phyloP scores from a whole-genome alignment of 2,113 vertebrate genomes.

The Vulpes vulpes region DNA sequence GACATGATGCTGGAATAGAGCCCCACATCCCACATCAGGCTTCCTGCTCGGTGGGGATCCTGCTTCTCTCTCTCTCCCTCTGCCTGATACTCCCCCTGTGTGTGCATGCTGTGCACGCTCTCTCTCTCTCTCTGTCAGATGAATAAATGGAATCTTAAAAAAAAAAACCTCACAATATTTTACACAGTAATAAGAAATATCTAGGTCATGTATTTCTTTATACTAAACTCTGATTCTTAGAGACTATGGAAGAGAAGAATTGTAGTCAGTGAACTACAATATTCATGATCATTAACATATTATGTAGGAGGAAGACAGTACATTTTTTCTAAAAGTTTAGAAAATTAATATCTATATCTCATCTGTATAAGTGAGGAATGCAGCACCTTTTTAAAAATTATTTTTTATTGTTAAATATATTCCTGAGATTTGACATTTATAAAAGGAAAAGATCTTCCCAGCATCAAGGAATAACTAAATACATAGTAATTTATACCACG shows the following conservation, averaged over 20 bases:
- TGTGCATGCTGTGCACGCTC: no score
- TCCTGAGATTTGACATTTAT: slow-evolving; percentile 23
- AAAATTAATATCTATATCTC: not conserved
- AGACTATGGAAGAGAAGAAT: not conserved
- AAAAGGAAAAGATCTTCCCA: not conserved
- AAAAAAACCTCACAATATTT: not conserved
- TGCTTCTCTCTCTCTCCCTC: no score
- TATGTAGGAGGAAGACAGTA: not conserved
- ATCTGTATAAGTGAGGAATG: not conserved
- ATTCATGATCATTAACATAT: not conserved
- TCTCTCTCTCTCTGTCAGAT: no score
- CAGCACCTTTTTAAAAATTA: not conserved
- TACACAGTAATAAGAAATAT: slow-evolving; percentile 18
- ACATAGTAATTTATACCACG: not conserved
- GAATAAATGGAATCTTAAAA: not conserved
- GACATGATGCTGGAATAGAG: no score
- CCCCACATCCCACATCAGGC: no score
- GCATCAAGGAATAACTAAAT: not conserved
- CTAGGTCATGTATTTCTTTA: slow-evolving; percentile 21
- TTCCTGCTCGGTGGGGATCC: no score
- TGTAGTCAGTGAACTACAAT: not conserved
- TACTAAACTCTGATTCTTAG: not conserved
- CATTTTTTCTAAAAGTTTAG: not conserved
- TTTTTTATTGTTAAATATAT: not conserved
- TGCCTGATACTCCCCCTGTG: no score